Evolutionary conservation across 2,797 vertebrate species (phyloP), one percentile per base, ranked within the genome.

Genomic region (Pseudopleuronectes americanus): DNA sequence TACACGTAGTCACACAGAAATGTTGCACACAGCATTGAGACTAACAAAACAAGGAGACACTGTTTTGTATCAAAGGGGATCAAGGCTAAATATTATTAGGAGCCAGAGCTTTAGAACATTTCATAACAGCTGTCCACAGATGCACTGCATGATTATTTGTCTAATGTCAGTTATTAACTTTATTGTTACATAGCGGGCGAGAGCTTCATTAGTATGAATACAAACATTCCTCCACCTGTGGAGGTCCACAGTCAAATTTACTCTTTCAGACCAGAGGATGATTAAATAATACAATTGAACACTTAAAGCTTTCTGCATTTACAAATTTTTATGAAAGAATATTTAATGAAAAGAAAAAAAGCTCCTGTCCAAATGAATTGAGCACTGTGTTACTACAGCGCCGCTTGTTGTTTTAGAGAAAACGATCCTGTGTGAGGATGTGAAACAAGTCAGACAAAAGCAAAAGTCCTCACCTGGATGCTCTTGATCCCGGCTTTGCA

Each of bases 401-500:
- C 56, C 57, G 21, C 7, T 12, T 21, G 14, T 21, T 72, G 22
- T 14, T 49, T 57, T 58, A 17, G 16, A 2, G 12, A 47, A 47
- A 47, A 7, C 4, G 2, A 17, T 1, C 41, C 41, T 47, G 45
- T 16, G 38, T 41, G 38, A 33, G 38, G 51, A 64, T 33, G 26
- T 48, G 24, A 23, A 48, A 71, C 14, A 21, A 65, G 38, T 43
- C 21, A 57, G 3, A 66, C 36, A 68, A 43, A 63, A 43, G 48
- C 3, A 26, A 22, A 24, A 31, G 23, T 57, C 19, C 89, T 90
- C 78, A 99, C 97, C 96, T 99, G 98, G 85, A 99, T 96, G 83
- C 97, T 98, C 87, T 97, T 98, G 67, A 99, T 98, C 51, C 98
- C 98, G 54, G 98, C 97, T 95, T 95, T 97, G 93, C 98, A 99